These are phyloP conservation scores for Mormyrops boulengeri DNA, from an alignment of 2,797 vertebrate species.

Conservation along the genomic window DNA sequence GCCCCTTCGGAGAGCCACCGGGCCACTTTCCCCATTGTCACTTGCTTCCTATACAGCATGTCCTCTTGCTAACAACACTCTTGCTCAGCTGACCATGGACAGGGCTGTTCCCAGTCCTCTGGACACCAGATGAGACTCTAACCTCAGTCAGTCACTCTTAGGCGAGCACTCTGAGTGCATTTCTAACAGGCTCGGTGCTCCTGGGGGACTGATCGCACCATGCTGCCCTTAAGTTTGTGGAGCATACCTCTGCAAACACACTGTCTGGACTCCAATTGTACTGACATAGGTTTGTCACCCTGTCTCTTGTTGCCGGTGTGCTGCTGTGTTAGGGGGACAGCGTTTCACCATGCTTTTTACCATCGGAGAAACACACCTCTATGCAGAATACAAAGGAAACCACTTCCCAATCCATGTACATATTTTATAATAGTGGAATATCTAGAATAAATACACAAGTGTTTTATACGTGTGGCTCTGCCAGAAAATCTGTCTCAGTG, in stretches of 20 bases:
- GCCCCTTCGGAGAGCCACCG: background rate
- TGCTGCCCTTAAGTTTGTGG: background rate
- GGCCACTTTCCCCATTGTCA: background rate
- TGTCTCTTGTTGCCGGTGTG: background rate
- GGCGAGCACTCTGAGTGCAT: background rate
- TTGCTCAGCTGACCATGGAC: background rate
- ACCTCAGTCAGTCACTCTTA: background rate
- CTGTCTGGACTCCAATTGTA: background rate
- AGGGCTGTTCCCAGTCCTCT: background rate
- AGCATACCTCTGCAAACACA: background rate
- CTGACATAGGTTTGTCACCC: background rate
- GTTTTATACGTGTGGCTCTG: background rate
- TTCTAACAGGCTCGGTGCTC: background rate
- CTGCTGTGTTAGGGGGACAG: background rate
- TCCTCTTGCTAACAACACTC: background rate
- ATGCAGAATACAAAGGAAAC: background rate
- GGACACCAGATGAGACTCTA: constrained; percentile 3
- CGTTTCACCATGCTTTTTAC: background rate
- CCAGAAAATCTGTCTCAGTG: background rate
- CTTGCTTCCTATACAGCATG: background rate
- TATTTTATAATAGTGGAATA: background rate
- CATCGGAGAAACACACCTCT: background rate
- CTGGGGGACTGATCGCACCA: background rate
- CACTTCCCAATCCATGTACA: background rate
- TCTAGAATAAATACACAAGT: background rate